Base-by-base conservation (phyloP, 1,140 invertebrate genomes). In the Drosophila paulistorum region DNA sequence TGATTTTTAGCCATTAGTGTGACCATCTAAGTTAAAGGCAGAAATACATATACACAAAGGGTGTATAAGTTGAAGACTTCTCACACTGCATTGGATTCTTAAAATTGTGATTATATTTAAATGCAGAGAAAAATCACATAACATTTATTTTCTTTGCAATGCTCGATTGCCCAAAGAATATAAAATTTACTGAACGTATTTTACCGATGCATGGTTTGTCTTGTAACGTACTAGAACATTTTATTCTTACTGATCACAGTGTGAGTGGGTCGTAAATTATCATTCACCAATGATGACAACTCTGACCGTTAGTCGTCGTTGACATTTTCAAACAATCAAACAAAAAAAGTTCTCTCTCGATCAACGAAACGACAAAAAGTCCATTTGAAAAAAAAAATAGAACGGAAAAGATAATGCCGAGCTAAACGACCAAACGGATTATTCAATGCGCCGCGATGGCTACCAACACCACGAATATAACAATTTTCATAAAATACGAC, bases 371-470 rank as follows among this genome's bases (percentile, higher is more conserved):
- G 45, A 23, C 45, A n/a, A 51, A 30, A 51, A 51, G 45, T 48
- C 9, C 45, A 23, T 51, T 51, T 37, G 35, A 37, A 51, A 3
- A 48, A 33, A 33, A 20, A 59, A 58, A 59, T 30, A 59, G 37
- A 13, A 17, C 33, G 13, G 57, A 59, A 59, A 81, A 78, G 64
- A 65, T 68, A 78, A 83, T 82, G 75, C 63, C 59, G 65, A 65
- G 71, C 75, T 82, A 66, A 79, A 51, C 45, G 45, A 51, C 45
- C 79, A 75, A 82, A 86, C 76, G 79, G 83, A 87, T 86, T 86
- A 86, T 87, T 82, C 71, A 86, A 86, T 84, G 61, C 75, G 77
- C 79, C 79, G 79, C 75, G 77, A 86, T 86, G 83, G 83, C 71
- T 66, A 35, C 66, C 65, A 48, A 63, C 70, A 76, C 61, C 65